Conservation (phyloP, 35 echinoderm and acorn worm species). For the Apostichopus japonicus region DNA sequence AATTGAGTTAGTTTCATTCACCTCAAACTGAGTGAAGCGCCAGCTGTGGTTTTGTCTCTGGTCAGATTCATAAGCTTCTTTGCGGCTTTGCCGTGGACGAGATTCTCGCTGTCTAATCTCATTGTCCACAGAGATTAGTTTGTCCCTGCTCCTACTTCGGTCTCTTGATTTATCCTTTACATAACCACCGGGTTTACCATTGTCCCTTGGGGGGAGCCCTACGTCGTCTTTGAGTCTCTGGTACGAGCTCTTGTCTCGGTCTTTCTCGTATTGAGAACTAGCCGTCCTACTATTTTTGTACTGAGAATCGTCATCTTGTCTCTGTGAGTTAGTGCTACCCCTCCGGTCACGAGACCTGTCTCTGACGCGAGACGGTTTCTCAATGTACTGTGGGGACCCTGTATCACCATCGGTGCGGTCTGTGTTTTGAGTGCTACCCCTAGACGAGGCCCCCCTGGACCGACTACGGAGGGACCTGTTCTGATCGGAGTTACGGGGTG, state of each 20-base stretch:
- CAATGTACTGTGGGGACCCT: not conserved
- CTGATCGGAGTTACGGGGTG: conserved; percentile 26
- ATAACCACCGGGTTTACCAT: not conserved
- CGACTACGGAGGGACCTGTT: not conserved
- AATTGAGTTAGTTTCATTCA: conserved; percentile 42
- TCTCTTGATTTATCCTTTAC: conserved; percentile 31
- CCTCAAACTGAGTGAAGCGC: conserved; percentile 23
- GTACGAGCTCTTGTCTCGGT: not conserved
- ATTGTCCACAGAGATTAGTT: not conserved
- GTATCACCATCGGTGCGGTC: not conserved
- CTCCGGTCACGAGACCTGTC: conserved; percentile 5
- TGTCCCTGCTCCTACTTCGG: conserved; percentile 50
- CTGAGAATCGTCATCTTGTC: conserved; percentile 17
- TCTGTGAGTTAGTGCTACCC: not conserved
- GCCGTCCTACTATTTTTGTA: not conserved
- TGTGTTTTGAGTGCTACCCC: not conserved
- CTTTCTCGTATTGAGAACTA: not conserved
- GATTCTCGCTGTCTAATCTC: not conserved
- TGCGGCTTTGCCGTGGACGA: conserved; percentile 44
- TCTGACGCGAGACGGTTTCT: not conserved
- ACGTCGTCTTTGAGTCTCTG: not conserved
- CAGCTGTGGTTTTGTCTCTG: conserved; percentile 32
- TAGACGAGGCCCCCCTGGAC: not conserved
- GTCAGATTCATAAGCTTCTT: conserved; percentile 33
- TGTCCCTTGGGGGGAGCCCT: not conserved